Evolutionary conservation across 2,888 invertebrate genomes (phyloP).

Genomic region (Tenthredo livida): DNA sequence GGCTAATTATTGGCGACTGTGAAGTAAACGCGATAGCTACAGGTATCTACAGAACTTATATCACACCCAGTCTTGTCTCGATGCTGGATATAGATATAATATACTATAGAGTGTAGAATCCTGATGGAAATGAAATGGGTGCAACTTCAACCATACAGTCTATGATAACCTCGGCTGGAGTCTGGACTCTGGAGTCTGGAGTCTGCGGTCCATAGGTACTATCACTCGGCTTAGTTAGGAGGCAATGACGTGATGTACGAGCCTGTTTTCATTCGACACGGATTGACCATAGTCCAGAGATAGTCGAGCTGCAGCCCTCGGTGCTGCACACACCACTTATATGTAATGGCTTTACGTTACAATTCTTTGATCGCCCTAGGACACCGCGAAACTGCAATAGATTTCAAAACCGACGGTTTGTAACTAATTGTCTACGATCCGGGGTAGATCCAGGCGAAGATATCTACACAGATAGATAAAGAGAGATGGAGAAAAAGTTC

Average conservation of each 20-base stretch:
- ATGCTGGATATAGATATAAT: no score
- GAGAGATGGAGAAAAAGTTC: not conserved
- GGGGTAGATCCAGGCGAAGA: slow-evolving; percentile 2
- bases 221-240: slow-evolving; percentile 42
- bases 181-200: not conserved
- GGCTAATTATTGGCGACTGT: slow-evolving; percentile 63
- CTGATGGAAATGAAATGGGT: not conserved
- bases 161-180: not conserved
- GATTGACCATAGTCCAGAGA: slow-evolving; percentile 58
- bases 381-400: slow-evolving; percentile 50
- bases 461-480: not conserved
- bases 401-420: slow-evolving; percentile 52
- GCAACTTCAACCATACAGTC: not conserved
- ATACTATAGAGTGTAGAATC: not conserved
- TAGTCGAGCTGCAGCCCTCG: not conserved
- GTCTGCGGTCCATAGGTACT: not conserved
- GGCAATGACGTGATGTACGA: slow-evolving; percentile 54
- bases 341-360: slow-evolving; percentile 36
- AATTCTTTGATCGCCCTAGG: slow-evolving; percentile 43
- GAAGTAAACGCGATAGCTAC: not conserved
- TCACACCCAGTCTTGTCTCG: not conserved
- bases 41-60: not conserved
- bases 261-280: slow-evolving; percentile 51
- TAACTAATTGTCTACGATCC: slow-evolving; percentile 47
- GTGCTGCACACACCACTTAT: slow-evolving; percentile 26